Base-by-base conservation (phyloP, 1,140 invertebrate genomes). In the Ceratina calcarata region DNA sequence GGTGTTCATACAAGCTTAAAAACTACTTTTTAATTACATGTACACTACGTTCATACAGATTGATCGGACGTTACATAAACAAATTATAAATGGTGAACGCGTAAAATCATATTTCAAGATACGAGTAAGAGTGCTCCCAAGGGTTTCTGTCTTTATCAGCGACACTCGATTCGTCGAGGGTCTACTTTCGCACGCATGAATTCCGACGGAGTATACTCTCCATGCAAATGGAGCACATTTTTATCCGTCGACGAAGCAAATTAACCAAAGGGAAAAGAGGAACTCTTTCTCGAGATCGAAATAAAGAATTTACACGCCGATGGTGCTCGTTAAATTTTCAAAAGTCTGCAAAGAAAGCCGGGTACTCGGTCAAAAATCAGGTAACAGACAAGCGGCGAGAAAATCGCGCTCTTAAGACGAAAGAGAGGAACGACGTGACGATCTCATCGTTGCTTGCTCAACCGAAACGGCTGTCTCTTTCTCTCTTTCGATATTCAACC, bases 401-500 rank as follows among this genome's bases (percentile, higher is more conserved):
- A 51, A 61, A 61, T 77, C 45, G 66, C 6, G 27, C 57, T 61
- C 66, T 60, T 22, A 18, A 32, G n/a, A 8, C 20, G n/a, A 53
- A 37, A 18, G 32, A 45, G 58, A 53, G 51, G 53, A 45, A 45
- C 37, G 37, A 45, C 37, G 37, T 6, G 51, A 53, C 60, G n/a
- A 57, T 77, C 57, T 49, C 55, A 32, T 27, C 22, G 66, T 2
- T 51, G 24, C 37, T 76, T 65, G 37, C 37, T 65, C 27, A 68
- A 22, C 13, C 53, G 64, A 51, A 24, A 32, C 53, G 73, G 67
- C 51, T 51, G 32, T 60, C 24, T 77, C 24, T 65, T 45, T 45
- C 37, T 45, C 49, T 55, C 66, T 58, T 16, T 71, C 58, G 60
- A 64, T 70, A 70, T 70, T 70, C 67, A 49, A 58, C 27, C 45